These are phyloP conservation scores for Planococcus citri DNA, from an alignment of 1,140 invertebrate species.

Conservation along the genomic window DNA sequence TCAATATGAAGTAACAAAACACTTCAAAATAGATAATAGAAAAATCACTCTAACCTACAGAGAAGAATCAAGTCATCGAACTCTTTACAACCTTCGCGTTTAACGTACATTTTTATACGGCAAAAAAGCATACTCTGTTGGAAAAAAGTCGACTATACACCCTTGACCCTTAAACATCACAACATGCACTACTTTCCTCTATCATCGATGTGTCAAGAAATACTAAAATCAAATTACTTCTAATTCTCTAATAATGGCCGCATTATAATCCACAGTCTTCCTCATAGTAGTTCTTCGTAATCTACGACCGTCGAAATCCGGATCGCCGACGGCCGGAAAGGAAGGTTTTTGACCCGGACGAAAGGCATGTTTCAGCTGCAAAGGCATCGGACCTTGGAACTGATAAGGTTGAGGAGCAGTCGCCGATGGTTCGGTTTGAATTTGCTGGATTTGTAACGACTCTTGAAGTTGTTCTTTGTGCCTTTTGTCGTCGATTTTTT, in stretches of 20 bases:
- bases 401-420: conserved; percentile 21
- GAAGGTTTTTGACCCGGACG: conserved; percentile 22
- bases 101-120: too few species aligned
- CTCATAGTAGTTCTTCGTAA: conserved; percentile 90
- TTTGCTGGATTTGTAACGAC: neutral
- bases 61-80: too few species aligned
- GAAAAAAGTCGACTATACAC: too few species aligned
- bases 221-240: conserved; percentile 44
- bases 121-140: too few species aligned
- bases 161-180: too few species aligned
- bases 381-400: conserved; percentile 24
- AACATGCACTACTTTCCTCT: too few species aligned
- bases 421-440: neutral
- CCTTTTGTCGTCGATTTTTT: neutral
- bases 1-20: too few species aligned
- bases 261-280: conserved; percentile 97
- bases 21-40: too few species aligned
- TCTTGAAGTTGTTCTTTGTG: neutral
- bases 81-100: too few species aligned
- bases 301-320: conserved; percentile 88
- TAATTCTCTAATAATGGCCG: conserved; percentile 82
- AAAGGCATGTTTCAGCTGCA: conserved; percentile 19
- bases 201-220: too few species aligned
- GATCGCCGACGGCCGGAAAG: conserved; percentile 25
- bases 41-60: too few species aligned